Evolutionary conservation across 2,888 invertebrate genomes (phyloP).

Genomic region (Cantharis rufa): DNA sequence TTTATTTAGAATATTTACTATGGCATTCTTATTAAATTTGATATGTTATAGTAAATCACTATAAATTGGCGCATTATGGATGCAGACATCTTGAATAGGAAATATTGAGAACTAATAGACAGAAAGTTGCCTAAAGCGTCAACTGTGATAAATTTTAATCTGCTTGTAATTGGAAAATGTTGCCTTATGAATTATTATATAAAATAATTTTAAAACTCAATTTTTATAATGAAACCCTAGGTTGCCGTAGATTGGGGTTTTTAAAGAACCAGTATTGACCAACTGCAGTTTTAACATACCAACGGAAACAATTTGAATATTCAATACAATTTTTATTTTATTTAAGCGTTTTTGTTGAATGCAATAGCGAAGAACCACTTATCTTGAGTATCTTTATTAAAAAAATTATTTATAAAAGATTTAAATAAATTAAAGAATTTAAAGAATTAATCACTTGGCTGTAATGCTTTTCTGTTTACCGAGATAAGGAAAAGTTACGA

Average conservation of each 20-base stretch:
- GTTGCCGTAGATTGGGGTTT: no score
- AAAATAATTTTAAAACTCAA: no score
- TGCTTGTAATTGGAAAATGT: neutral
- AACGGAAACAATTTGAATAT: no score
- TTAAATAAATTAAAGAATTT: neutral
- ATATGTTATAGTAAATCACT: neutral
- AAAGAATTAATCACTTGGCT: neutral
- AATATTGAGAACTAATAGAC: neutral
- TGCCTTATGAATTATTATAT: no score
- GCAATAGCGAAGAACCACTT: neutral
- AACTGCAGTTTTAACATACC: no score
- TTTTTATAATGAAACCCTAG: no score
- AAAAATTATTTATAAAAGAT: neutral
- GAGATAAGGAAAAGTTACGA: neutral
- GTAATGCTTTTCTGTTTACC: neutral
- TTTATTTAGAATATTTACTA: neutral
- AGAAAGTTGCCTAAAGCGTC: neutral
- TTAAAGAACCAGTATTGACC: no score
- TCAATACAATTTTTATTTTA: no score
- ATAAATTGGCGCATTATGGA: neutral
- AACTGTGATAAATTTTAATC: neutral
- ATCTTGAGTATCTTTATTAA: neutral
- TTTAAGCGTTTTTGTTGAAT: neutral
- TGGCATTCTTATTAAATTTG: neutral
- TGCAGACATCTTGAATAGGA: neutral